Conservation (phyloP, 2,888 invertebrate genomes). For the Eristalis tenax region DNA sequence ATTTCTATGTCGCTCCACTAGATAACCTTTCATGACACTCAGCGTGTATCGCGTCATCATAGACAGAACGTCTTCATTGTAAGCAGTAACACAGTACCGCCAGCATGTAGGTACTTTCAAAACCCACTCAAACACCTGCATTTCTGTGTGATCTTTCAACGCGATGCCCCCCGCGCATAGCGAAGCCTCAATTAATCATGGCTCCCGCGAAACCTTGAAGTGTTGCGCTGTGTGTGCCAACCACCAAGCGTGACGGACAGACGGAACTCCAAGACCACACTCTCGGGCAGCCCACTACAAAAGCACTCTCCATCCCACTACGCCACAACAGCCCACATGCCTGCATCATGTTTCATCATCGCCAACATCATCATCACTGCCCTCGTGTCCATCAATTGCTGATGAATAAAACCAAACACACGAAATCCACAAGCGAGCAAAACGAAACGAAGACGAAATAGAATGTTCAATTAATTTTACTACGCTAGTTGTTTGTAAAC, state of each 20-base stretch:
- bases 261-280: slow-evolving; percentile 52
- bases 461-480: slow-evolving; percentile 46
- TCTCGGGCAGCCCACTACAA: slow-evolving; percentile 51
- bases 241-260: slow-evolving; percentile 61
- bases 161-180: slow-evolving; percentile 30
- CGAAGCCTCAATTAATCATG: slow-evolving; percentile 59
- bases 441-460: neutral
- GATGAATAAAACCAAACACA: slow-evolving; percentile 12
- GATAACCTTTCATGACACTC: slow-evolving; percentile 19
- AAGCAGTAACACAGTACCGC: neutral
- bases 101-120: neutral
- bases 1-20: neutral
- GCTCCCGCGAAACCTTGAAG: slow-evolving; percentile 63
- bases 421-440: neutral
- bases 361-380: slow-evolving; percentile 40
- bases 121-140: slow-evolving; percentile 9
- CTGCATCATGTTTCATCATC: slow-evolving; percentile 54
- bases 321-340: slow-evolving; percentile 41
- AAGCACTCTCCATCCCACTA: slow-evolving; percentile 10
- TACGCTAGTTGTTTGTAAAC: slow-evolving; percentile 52
- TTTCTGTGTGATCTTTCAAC: neutral
- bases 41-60: slow-evolving; percentile 12
- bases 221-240: slow-evolving; percentile 40
- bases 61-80: slow-evolving; percentile 5
- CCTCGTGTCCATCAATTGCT: slow-evolving; percentile 15